These are phyloP conservation scores for Paracanthobrama guichenoti DNA, from an alignment of 2,113 vertebrate species.

Conservation along the genomic window DNA sequence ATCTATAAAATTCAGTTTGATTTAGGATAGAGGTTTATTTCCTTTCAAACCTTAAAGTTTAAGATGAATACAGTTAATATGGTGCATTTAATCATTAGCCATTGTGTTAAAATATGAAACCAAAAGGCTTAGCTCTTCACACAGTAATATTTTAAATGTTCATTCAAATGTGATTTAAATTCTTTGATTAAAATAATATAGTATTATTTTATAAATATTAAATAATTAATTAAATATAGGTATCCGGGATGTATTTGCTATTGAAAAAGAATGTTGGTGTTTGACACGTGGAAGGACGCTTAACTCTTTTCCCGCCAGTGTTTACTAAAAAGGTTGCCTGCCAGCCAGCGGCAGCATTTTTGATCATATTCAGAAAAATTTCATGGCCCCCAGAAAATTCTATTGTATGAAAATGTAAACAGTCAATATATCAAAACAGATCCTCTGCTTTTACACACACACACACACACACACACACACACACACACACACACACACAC, in stretches of 20 bases:
- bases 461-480: no score
- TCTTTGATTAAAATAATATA: not conserved
- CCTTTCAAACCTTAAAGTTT: not conserved
- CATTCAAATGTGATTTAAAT: no score
- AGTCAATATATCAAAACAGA: no score
- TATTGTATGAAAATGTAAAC: no score
- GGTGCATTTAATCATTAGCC: not conserved
- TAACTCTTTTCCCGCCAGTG: no score
- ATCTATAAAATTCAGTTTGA: not conserved
- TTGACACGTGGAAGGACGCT: not conserved
- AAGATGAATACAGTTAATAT: not conserved
- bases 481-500: no score
- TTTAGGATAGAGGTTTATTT: not conserved
- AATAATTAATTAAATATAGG: not conserved
- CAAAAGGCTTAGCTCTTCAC: not conserved
- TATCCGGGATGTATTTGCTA: not conserved
- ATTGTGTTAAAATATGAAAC: not conserved
- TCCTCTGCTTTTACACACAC: no score
- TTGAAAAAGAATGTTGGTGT: not conserved
- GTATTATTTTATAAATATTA: not conserved
- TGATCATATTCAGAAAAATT: no score
- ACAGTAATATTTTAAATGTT: not conserved
- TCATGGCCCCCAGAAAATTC: no score
- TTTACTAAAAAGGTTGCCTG: no score
- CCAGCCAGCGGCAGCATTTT: no score